These are phyloP conservation scores for Euphydryas editha DNA, from an alignment of 2,888 invertebrate species.

Conservation along the genomic window DNA sequence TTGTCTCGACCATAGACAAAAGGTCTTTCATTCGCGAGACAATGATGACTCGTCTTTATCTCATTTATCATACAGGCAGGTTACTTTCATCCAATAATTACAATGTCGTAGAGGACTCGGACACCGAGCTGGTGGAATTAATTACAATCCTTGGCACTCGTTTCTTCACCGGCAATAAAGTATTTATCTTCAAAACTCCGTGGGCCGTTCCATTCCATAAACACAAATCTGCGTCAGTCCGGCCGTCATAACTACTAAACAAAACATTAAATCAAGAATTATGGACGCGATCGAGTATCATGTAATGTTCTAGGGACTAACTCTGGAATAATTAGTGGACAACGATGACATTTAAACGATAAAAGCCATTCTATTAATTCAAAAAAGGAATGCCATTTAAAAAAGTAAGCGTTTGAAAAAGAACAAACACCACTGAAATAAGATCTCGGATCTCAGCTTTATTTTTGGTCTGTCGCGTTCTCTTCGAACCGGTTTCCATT, in stretches of 20 bases:
- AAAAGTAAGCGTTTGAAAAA: constrained; percentile 49
- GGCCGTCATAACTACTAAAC: constrained; percentile 46
- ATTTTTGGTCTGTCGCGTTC: constrained; percentile 43
- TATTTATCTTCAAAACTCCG: constrained; percentile 33
- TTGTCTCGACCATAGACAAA: constrained; percentile 79
- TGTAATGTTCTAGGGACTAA: constrained; percentile 48
- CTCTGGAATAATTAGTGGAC: constrained; percentile 60
- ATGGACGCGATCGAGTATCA: constrained; percentile 56
- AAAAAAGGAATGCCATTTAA: constrained; percentile 56
- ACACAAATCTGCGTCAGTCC: constrained; percentile 40
- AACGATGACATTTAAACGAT: constrained; percentile 56
- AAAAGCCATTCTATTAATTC: constrained; percentile 58
- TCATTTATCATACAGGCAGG: constrained; percentile 82
- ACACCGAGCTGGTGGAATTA: constrained; percentile 62
- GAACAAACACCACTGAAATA: constrained; percentile 52
- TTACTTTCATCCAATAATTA: constrained; percentile 82
- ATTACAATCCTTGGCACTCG: constrained; percentile 52
- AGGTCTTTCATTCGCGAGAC: constrained; percentile 77
- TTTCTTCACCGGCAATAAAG: constrained; percentile 53
- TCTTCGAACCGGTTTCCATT: constrained; percentile 47
- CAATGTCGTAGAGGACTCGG: constrained; percentile 68
- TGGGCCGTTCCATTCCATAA: constrained; percentile 45
- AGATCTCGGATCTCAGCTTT: constrained; percentile 47
- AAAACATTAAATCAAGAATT: constrained; percentile 45
- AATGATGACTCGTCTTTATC: constrained; percentile 74